phyloP scores from a whole-genome alignment of 2,797 vertebrate genomes.

The Enteromius paludinosus region DNA sequence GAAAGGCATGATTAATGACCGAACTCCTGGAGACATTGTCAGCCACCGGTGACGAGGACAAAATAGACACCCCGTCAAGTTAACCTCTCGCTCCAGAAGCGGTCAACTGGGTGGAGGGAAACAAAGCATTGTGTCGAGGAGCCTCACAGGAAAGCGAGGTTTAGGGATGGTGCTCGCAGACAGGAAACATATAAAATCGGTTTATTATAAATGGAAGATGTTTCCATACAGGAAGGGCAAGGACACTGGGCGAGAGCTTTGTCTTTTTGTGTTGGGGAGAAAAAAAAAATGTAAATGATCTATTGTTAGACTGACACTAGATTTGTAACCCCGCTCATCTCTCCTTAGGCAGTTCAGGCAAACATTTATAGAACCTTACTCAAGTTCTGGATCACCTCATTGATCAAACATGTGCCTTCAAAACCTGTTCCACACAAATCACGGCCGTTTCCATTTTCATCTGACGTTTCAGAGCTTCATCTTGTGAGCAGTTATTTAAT shows the following conservation, averaged over 20 bases:
- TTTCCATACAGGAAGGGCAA: constrained; percentile 46
- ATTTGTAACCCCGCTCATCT: constrained; percentile 29
- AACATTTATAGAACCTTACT: constrained; percentile 47
- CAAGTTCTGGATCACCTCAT: constrained; percentile 40
- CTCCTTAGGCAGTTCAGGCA: constrained; percentile 51
- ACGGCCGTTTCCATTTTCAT: constrained; percentile 28
- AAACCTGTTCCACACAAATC: constrained; percentile 46
- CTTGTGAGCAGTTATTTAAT: constrained; percentile 60
- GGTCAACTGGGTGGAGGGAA: constrained; percentile 60
- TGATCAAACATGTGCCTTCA: constrained; percentile 48
- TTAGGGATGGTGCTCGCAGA: constrained; percentile 18
- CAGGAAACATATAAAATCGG: constrained; percentile 55
- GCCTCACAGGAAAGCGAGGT: constrained; percentile 58
- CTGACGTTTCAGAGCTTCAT: constrained; percentile 29
- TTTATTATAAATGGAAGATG: constrained; percentile 46
- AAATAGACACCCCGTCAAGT: constrained; percentile 77
- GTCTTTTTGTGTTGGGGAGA: constrained; percentile 30
- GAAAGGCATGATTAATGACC: constrained; percentile 80
- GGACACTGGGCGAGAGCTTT: constrained; percentile 25
- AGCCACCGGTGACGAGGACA: constrained; percentile 72
- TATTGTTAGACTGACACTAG: constrained; percentile 46
- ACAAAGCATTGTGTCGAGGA: constrained; percentile 47
- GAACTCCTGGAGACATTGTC: constrained; percentile 75
- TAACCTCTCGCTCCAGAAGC: constrained; percentile 69
- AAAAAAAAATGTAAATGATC: constrained; percentile 37